Base-by-base conservation (phyloP, 2,888 invertebrate species). In the Aleiodes alternator region DNA sequence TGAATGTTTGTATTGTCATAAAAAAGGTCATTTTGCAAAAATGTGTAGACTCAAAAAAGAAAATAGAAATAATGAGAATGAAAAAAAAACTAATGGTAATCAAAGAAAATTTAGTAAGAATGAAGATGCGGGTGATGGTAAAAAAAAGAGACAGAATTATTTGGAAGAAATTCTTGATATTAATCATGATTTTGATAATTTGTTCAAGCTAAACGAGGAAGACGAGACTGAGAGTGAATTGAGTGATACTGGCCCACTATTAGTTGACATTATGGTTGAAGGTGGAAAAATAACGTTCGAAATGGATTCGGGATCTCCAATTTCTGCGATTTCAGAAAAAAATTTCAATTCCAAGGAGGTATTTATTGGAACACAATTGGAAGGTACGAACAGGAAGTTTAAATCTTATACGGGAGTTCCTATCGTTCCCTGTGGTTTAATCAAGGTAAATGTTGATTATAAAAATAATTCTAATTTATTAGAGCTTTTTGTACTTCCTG, bases 1-100 rank as follows among this genome's bases (percentile, higher is more conserved):
- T 57, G 51, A 51, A 4, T 77, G 77, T 69, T 72, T 71, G 43
- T 53, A 50, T 1, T 77, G 75, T 16, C 57, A 69, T 12, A 72
- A 50, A 31, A 43, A 57, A 11, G 72, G 72, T 11, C 69, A 72
- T 50, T 72, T 77, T 1, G 48, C 59, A 11, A 56, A 48, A 12
- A 61, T 72, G 7, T 75, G 75, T 12, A 66, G 61, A 50, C 29
- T 59, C n/a, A 76, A 68, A 29, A 51, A 53, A 55, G 48, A 55
- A 51, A 29, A 72, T 72, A 57, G 48, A 31, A 16, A 4, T 14
- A 3, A 72, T 72, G 7, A 23, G 66, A 14, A 34, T 34, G 34
- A n/a, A 34, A 34, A 34, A 34, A 34, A 34, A 34, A 34, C 34
- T 16, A 23, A 14, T 14, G 51, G 12, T 50, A 23, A 34, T 9